phyloP scores from a whole-genome alignment of 2,888 invertebrate genomes.

The Panzeria rudis region DNA sequence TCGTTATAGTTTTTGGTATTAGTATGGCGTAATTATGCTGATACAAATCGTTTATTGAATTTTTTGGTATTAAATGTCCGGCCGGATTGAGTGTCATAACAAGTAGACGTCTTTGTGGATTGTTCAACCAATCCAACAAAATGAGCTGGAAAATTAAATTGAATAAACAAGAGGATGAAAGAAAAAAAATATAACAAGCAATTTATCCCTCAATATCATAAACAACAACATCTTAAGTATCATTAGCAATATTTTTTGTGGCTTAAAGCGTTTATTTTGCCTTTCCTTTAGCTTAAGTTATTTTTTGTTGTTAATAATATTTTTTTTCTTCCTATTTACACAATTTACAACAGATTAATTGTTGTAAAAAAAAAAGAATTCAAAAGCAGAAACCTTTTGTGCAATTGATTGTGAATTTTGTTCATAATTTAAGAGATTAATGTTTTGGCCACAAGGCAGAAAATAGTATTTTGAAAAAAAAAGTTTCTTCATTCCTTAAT shows the following conservation, averaged over 20 bases:
- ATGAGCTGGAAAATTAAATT: constrained; percentile 80
- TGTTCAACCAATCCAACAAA: constrained; percentile 83
- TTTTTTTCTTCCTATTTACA: constrained; percentile 5
- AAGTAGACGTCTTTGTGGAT: constrained; percentile 81
- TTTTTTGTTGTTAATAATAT: background rate
- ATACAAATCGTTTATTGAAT: constrained; percentile 83
- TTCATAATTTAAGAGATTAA: constrained; percentile 17
- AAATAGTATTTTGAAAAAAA: background rate
- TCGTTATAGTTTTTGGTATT: constrained; percentile 34
- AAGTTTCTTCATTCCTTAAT: background rate
- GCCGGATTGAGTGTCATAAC: constrained; percentile 83
- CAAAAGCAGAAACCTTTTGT: constrained; percentile 36
- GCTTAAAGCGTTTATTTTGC: background rate
- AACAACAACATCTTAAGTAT: constrained; percentile 24
- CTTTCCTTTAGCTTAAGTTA: background rate
- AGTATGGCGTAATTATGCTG: constrained; percentile 76
- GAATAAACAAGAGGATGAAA: constrained; percentile 22
- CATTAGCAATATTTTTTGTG: constrained; percentile 36
- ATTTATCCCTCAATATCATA: constrained; percentile 38
- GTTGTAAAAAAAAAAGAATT: constrained; percentile 1
- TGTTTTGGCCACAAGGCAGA: background rate
- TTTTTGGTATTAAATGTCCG: constrained; percentile 84
- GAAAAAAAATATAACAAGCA: background rate
- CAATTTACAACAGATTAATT: constrained; percentile 49
- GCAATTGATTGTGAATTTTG: constrained; percentile 32